These are phyloP conservation scores for Gobio gobio DNA, from an alignment of 2,113 vertebrate genomes.

Conservation along the genomic window DNA sequence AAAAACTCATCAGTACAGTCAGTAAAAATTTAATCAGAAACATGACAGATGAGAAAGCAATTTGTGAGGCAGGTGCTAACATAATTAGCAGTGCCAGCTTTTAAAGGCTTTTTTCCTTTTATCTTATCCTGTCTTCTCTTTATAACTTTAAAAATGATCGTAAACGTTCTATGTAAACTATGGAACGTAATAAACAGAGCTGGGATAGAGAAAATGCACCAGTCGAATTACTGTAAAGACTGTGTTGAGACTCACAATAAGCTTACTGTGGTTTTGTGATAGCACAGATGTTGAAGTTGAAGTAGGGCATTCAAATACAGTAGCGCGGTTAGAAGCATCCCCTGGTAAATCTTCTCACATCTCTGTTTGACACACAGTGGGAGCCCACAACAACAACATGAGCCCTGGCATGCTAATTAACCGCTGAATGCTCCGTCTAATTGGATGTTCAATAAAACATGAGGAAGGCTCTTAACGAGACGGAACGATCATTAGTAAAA, in stretches of 20 bases:
- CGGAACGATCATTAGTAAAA: slow-evolving; percentile 39
- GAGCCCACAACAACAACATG: slow-evolving; percentile 41
- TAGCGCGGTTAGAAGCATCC: neutral
- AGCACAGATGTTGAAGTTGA: slow-evolving; percentile 12
- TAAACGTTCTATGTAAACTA: neutral
- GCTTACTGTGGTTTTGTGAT: slow-evolving; percentile 6
- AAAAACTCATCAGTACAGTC: neutral
- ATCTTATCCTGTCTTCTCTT: neutral
- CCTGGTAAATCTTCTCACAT: slow-evolving; percentile 34
- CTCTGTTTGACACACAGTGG: slow-evolving; percentile 41
- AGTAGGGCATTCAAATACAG: slow-evolving; percentile 10
- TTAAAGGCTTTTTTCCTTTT: neutral
- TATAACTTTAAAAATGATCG: neutral
- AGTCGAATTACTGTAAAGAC: neutral
- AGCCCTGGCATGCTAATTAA: slow-evolving; percentile 48
- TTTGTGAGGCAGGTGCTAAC: neutral
- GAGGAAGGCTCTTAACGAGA: slow-evolving; percentile 42
- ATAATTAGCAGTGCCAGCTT: neutral
- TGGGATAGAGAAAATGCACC: neutral
- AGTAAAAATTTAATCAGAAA: neutral
- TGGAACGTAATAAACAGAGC: neutral
- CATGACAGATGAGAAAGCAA: neutral
- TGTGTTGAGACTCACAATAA: neutral
- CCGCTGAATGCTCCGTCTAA: slow-evolving; percentile 29
- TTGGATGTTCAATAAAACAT: slow-evolving; percentile 54